phyloP scores from a whole-genome alignment of 2,888 invertebrate species.

The Cheilosia variabilis region DNA sequence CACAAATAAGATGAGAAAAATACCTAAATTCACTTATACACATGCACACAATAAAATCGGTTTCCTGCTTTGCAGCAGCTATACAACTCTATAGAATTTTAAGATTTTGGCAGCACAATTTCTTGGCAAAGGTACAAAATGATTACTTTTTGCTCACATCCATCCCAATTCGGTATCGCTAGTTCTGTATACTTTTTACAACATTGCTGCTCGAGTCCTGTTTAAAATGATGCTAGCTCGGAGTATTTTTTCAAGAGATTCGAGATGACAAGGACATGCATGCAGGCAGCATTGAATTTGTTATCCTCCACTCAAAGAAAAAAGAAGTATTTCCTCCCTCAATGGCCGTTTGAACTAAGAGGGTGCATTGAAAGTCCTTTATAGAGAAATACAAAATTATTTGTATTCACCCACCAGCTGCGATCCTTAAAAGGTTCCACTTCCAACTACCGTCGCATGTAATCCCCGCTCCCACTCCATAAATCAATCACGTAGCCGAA shows the following conservation, averaged over 20 bases:
- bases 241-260: neutral
- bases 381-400: neutral
- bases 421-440: constrained; percentile 25
- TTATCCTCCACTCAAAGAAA: constrained; percentile 15
- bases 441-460: neutral
- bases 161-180: neutral
- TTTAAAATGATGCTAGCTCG: constrained; percentile 19
- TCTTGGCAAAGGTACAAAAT: constrained; percentile 48
- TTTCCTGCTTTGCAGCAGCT: neutral
- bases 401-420: constrained; percentile 18
- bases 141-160: constrained; percentile 1
- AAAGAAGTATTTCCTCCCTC: neutral
- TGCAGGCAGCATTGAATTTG: constrained; percentile 27
- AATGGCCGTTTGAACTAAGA: neutral
- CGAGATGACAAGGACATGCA: constrained; percentile 21
- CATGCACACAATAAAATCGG: constrained; percentile 3
- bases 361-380: constrained; percentile 12
- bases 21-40: constrained; percentile 9
- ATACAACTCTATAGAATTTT: constrained; percentile 2
- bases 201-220: neutral
- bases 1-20: constrained; percentile 6
- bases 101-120: constrained; percentile 36
- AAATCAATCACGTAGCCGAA: constrained; percentile 50
- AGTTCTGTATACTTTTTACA: neutral
- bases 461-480: constrained; percentile 26